Percentiles rank a stretch among this genome's conserved stretches.
phyloP scores from a whole-genome alignment of 2,888 invertebrate species.

The Schrankia costaestrigalis region DNA sequence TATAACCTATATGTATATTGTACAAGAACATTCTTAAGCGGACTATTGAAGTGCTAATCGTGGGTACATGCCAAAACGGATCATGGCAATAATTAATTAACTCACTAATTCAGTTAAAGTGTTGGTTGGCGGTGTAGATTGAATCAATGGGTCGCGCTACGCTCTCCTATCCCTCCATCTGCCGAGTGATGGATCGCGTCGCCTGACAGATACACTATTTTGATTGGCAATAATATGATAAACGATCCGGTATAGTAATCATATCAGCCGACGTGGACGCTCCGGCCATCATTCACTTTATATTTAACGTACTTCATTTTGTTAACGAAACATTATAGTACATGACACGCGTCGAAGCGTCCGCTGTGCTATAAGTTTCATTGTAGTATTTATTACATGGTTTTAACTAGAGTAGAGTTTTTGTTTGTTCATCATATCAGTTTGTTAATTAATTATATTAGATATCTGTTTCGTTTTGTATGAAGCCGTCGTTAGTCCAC shows the following conservation, averaged over 20 bases:
- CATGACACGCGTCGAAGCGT: slow-evolving; percentile 14
- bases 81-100: slow-evolving; percentile 51
- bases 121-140: slow-evolving; percentile 48
- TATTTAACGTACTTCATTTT: slow-evolving; percentile 55
- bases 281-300: slow-evolving; percentile 67
- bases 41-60: slow-evolving; percentile 45
- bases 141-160: slow-evolving; percentile 50
- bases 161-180: slow-evolving; percentile 48
- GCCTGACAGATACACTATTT: slow-evolving; percentile 80
- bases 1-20: no score
- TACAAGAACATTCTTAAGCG: slow-evolving; percentile 26
- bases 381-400: slow-evolving; percentile 37
- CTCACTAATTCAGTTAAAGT: slow-evolving; percentile 51
- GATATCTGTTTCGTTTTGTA: slow-evolving; percentile 46
- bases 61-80: slow-evolving; percentile 48
- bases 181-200: slow-evolving; percentile 68
- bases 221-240: slow-evolving; percentile 80
- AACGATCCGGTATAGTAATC: slow-evolving; percentile 72
- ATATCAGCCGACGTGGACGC: slow-evolving; percentile 65
- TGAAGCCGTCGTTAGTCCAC: slow-evolving; percentile 54
- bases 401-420: slow-evolving; percentile 44
- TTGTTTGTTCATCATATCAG: slow-evolving; percentile 36
- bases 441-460: slow-evolving; percentile 24
- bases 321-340: slow-evolving; percentile 52
- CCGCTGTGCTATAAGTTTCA: slow-evolving; percentile 29